phyloP scores from a whole-genome alignment of 2,113 vertebrate genomes.

The Rhinopithecus roxellana region DNA sequence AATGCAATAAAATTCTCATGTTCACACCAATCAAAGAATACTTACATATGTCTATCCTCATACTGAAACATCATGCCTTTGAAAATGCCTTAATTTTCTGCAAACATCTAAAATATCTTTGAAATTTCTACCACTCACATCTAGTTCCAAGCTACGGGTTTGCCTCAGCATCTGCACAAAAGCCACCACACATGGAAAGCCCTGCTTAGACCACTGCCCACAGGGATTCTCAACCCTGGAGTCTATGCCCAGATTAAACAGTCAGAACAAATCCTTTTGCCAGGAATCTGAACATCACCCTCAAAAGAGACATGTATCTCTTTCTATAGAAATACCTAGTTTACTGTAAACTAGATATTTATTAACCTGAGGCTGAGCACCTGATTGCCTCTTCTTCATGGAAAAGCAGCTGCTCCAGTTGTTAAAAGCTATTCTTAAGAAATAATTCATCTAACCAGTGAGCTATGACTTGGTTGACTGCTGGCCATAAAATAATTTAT shows the following conservation, averaged over 20 bases:
- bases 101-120: constrained; percentile 17
- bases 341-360: not conserved
- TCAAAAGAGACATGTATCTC: not conserved
- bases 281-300: not conserved
- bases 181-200: not conserved
- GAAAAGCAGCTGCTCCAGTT: not conserved
- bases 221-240: not conserved
- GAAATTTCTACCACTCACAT: not conserved
- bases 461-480: not conserved
- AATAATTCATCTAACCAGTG: not conserved
- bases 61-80: not conserved
- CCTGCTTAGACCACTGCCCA: not conserved
- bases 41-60: not conserved
- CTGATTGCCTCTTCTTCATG: not conserved
- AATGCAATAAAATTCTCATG: not conserved
- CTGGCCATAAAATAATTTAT: not conserved
- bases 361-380: not conserved
- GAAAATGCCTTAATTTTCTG: not conserved
- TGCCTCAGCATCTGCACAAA: not conserved
- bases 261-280: not conserved
- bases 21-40: not conserved
- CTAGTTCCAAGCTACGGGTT: not conserved
- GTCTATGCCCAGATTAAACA: not conserved
- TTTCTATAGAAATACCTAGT: too few relatives aligned
- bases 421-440: not conserved